A percentile compares a stretch with the other conserved stretches of the same genome.
Evolutionary conservation across 2,888 invertebrate genomes (phyloP).

Genomic region (Brachycybe producta): DNA sequence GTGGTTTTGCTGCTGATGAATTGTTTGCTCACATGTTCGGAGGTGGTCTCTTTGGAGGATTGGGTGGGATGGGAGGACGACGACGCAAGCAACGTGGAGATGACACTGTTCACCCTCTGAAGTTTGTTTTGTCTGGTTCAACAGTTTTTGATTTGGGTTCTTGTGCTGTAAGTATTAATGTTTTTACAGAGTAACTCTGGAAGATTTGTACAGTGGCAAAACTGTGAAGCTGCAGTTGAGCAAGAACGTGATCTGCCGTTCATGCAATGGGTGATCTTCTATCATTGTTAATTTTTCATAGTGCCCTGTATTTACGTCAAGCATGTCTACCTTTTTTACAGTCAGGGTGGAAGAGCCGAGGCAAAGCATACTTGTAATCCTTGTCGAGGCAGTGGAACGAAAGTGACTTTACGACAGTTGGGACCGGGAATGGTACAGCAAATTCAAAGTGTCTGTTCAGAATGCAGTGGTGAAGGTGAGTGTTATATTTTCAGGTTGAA

Average conservation of each 20-base stretch:
- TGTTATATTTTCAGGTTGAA: no score
- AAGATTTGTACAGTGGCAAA: constrained; percentile 84
- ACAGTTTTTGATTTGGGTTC: not conserved
- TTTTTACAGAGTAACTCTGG: constrained; percentile 57
- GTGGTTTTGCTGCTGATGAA: no score
- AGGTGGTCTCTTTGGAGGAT: constrained; percentile 35
- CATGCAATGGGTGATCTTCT: constrained; percentile 51
- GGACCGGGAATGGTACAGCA: constrained; percentile 45
- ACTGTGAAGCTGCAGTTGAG: constrained; percentile 65
- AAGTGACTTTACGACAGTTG: constrained; percentile 57
- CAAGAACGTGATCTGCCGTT: constrained; percentile 64
- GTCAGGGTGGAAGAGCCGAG: constrained; percentile 54
- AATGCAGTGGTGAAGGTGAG: constrained; percentile 39
- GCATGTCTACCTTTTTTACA: constrained; percentile 24
- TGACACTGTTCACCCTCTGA: constrained; percentile 67
- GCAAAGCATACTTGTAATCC: constrained; percentile 51
- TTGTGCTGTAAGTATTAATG: not conserved
- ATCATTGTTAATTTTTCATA: not conserved
- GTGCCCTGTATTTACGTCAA: not conserved
- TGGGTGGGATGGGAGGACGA: constrained; percentile 34
- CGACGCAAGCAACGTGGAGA: constrained; percentile 51
- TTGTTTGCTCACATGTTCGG: constrained; percentile 56
- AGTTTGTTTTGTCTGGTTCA: constrained; percentile 33
- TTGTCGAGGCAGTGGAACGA: constrained; percentile 66
- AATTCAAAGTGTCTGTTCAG: constrained; percentile 32